Conservation (phyloP, 2,113 vertebrate species). For the Pelecanus crispus region DNA sequence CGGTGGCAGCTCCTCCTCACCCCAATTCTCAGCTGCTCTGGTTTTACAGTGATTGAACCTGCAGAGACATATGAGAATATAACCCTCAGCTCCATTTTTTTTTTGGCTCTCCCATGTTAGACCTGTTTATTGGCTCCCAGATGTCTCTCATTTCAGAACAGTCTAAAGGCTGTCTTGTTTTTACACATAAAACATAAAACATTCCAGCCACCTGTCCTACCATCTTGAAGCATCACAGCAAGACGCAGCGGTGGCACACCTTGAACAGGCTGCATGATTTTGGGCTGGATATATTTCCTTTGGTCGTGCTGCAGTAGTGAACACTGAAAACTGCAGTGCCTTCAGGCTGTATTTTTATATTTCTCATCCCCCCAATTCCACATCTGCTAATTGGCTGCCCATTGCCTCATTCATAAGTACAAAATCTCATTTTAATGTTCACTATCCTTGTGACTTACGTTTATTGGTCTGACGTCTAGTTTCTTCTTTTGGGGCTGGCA, state of each 20-base stretch:
- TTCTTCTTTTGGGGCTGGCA: not conserved
- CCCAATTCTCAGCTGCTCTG: not conserved
- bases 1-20: not conserved
- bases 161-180: not conserved
- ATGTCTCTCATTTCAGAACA: not conserved
- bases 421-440: not conserved
- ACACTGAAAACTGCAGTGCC: not conserved
- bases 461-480: not conserved
- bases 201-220: not conserved
- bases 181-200: not conserved
- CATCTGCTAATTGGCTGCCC: not conserved
- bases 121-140: not conserved
- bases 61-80: not conserved
- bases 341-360: not conserved
- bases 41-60: not conserved
- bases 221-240: not conserved
- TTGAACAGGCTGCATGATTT: not conserved
- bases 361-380: not conserved
- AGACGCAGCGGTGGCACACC: fast-evolving
- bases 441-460: not conserved
- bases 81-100: not conserved
- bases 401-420: not conserved
- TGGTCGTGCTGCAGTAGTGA: not conserved
- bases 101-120: not conserved
- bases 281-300: not conserved